Evolutionary conservation across 2,113 vertebrate species (phyloP).

Genomic region (Chaetorhynchus papuensis): DNA sequence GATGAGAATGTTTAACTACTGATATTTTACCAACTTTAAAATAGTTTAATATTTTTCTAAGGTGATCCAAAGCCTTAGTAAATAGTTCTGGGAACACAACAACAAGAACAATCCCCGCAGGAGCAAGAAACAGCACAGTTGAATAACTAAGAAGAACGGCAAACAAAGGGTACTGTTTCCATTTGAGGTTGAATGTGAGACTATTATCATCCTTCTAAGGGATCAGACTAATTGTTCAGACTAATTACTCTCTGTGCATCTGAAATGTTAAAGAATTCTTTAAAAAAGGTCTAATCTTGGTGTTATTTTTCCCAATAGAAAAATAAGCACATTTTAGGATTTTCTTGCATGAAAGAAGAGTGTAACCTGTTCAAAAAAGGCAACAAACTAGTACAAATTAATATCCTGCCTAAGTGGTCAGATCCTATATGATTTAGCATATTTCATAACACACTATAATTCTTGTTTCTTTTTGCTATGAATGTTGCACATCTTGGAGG

Average conservation of each 20-base stretch:
- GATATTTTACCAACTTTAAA: background rate
- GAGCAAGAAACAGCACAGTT: background rate
- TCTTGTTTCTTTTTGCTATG: background rate
- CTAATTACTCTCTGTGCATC: background rate
- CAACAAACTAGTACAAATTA: background rate
- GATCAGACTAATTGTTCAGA: background rate
- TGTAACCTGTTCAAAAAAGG: background rate
- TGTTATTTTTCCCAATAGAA: background rate
- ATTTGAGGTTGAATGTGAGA: background rate
- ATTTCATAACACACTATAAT: background rate
- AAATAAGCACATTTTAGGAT: background rate
- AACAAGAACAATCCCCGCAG: fast-evolving
- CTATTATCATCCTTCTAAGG: background rate
- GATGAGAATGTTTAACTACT: background rate
- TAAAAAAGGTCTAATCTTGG: background rate
- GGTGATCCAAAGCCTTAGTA: background rate
- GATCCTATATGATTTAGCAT: background rate
- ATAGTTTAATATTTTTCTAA: background rate
- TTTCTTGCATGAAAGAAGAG: background rate
- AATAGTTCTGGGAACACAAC: background rate
- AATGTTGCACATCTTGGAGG: background rate
- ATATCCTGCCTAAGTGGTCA: fast-evolving
- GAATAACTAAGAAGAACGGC: background rate
- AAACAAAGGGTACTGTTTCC: background rate
- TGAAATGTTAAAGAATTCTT: background rate